These are phyloP conservation scores for Agriopis marginaria DNA, from an alignment of 2,888 invertebrate species.

Conservation along the genomic window DNA sequence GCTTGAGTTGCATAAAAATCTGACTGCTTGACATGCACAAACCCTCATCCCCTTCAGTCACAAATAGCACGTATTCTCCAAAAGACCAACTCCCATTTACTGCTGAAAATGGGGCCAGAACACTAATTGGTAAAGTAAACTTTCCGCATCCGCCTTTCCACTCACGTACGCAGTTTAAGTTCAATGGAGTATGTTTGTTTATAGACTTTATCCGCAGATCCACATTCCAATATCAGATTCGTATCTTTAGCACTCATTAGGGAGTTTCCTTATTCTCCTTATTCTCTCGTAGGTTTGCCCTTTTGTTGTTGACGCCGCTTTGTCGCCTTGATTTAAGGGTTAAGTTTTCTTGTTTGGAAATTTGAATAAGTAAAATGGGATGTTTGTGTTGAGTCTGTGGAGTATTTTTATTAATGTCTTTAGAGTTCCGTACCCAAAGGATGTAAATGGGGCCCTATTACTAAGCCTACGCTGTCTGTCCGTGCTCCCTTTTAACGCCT, in stretches of 20 bases:
- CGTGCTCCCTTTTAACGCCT: no score
- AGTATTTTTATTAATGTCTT: constrained; percentile 1
- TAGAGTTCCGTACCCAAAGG: no score
- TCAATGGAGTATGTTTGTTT: constrained; percentile 47
- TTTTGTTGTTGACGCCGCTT: constrained; percentile 36
- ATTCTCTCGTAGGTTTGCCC: constrained; percentile 22
- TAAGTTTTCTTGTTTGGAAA: constrained; percentile 32
- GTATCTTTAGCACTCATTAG: constrained; percentile 37
- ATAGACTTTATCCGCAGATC: constrained; percentile 37
- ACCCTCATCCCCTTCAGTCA: constrained; percentile 2
- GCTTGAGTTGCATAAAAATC: constrained; percentile 13
- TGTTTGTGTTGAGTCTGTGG: constrained; percentile 8
- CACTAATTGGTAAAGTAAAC: constrained; percentile 56
- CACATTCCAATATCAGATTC: constrained; percentile 40
- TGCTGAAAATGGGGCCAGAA: constrained; percentile 25
- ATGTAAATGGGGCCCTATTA: no score
- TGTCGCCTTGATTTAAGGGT: constrained; percentile 33
- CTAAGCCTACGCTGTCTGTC: no score
- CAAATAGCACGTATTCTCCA: constrained; percentile 44
- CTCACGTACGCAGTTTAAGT: constrained; percentile 49
- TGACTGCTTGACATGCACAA: constrained; percentile 21
- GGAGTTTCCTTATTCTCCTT: constrained; percentile 32
- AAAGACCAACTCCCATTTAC: constrained; percentile 45
- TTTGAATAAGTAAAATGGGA: constrained; percentile 26
- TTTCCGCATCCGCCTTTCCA: constrained; percentile 38